Evolutionary conservation across 2,113 vertebrate species (phyloP), one percentile per base, ranked within the genome.

Genomic region (Hypanus sabinus): DNA sequence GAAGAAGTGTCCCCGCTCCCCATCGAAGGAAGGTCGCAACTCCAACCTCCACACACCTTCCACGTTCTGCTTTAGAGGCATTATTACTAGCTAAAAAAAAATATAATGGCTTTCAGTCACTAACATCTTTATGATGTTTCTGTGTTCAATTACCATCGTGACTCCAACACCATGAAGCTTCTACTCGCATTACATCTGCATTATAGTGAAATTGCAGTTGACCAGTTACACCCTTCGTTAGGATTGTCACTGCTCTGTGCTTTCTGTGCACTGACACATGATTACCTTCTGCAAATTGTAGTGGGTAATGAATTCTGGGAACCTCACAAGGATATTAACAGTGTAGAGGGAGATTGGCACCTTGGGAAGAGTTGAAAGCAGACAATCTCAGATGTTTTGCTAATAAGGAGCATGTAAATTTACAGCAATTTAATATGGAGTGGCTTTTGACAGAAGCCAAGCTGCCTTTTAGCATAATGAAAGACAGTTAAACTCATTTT

Each of bases 381-480:
- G 94, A 94, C 95, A 94, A 94, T 95, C 96, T 95, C 94, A 94
- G 94, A 94, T 94, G 75, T 92, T 71, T 96, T 95, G 93, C 81
- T 95, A 94, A 96, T 95, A 96, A 94, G 94, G 94, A 94, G 94
- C 96, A 94, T 95, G 95, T 96, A 96, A 96, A 96, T 96, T 96
- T 96, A 95, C 94, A 95, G 95, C 95, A 96, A 95, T 95, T 96
- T 96, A 96, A 97, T 96, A 97, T 96, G 96, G 97, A 95, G 95
- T 80, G 94, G 60, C 95, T 96, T 94, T 97, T 96, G 97, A 96
- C 95, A 96, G 96, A 96, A 94, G 96, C 96, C 97, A 97, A 96
- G 95, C 96, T 96, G 96, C 96, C 95, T 96, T 94, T 97, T 96
- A 94, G 95, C 95, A 96, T 96, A 97, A 97, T 97, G 96, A 97